Conservation (phyloP, 2,113 vertebrate genomes). For the Pterocles burchelli region DNA sequence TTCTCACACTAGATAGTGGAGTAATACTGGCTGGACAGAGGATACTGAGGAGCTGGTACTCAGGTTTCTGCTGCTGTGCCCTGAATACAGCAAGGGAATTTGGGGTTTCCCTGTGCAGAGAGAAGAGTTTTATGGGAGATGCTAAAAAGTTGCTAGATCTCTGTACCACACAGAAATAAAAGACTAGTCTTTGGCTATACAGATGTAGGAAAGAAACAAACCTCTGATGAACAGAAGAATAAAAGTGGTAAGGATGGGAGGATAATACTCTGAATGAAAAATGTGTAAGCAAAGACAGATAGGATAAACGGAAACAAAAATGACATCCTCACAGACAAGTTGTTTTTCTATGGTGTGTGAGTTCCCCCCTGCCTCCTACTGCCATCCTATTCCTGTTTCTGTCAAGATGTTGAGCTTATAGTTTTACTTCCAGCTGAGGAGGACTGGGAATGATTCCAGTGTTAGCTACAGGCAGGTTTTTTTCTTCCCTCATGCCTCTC, state of each 20-base stretch:
- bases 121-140: not conserved
- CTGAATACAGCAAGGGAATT: not conserved
- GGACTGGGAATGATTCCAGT: not conserved
- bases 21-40: not conserved
- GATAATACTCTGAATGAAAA: not conserved
- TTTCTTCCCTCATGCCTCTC: not conserved
- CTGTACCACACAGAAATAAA: not conserved
- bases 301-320: not conserved
- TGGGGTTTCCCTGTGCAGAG: not conserved
- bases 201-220: not conserved
- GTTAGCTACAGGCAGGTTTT: not conserved
- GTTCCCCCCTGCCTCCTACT: not conserved
- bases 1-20: not conserved
- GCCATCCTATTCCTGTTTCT: not conserved
- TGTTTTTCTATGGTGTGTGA: not conserved
- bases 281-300: not conserved
- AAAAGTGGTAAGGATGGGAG: not conserved
- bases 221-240: not conserved
- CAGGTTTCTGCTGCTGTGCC: not conserved
- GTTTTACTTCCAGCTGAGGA: slow-evolving; percentile 6
- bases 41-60: not conserved
- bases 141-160: not conserved
- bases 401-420: not conserved
- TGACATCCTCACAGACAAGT: not conserved
- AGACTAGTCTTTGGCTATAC: not conserved